Base-by-base conservation (phyloP, 2,113 vertebrate species). In the Cichladusa arquata region DNA sequence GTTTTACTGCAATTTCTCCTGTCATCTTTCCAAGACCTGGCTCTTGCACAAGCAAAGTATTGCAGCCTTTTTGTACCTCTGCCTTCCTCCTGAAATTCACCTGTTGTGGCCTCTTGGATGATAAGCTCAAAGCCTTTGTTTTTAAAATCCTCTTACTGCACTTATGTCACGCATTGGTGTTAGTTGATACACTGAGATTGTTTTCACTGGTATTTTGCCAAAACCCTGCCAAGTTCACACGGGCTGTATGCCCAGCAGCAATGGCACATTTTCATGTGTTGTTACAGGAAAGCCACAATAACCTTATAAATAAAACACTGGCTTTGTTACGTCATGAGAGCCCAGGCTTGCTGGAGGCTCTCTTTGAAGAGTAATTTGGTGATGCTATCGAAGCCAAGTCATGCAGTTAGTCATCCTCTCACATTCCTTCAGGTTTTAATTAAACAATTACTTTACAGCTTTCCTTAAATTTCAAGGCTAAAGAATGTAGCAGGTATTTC, bases 281-380 rank as follows among this genome's bases (percentile, higher is more conserved):
- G 79, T 47, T 90, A 78, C 64, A 94, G 80, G 80, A 71, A 67
- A 81, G 85, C 70, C 60, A 36, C 1, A 12, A 79, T 74, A 92
- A 64, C 51, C 82, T 86, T 53, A 56, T 81, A 93, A 81, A 90
- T 95, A 90, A 94, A 92, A 93, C 88, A 93, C 36, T 16, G 71
- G 44, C 54, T 67, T 29, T 36, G 2, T 64, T 36, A 67, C 4
- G 0, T 92, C 90, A 60, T 12, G 38, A 77, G 65, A 86, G 50
- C 69, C 50, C 69, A 44, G 86, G 88, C 88, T 78, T 3, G 9
- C 64, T 54, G 15, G 67, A 78, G 79, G 76, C 84, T 74, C 29
- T 73, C 60, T 73, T 83, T 70, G 86, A 86, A 78, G 74, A 70
- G 34, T 74, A 71, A 81, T 90, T 71, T 60, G 36, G 51, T 74